These are phyloP conservation scores for Platichthys stellatus DNA, from an alignment of 2,113 vertebrate species.

Conservation along the genomic window DNA sequence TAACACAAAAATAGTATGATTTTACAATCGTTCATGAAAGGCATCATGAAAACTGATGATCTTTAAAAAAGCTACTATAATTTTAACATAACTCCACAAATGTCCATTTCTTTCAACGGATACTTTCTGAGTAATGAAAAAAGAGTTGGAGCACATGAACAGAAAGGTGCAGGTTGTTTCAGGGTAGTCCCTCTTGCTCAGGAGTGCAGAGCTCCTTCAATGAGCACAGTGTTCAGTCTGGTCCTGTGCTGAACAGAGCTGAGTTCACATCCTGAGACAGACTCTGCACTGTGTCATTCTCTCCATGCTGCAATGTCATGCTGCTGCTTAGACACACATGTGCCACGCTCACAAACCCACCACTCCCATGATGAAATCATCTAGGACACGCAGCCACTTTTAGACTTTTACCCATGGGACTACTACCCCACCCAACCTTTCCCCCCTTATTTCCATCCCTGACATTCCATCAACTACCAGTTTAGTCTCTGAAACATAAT, in stretches of 20 bases:
- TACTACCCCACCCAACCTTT: background rate
- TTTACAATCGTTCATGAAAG: background rate
- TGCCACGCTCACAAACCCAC: constrained; percentile 21
- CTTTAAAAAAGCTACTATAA: background rate
- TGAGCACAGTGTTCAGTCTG: constrained; percentile 70
- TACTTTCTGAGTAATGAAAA: background rate
- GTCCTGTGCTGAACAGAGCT: constrained; percentile 41
- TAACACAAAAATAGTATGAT: too few relatives aligned
- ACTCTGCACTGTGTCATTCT: constrained; percentile 73
- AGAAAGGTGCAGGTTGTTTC: constrained; percentile 24
- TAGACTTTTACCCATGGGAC: background rate
- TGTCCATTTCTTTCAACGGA: background rate
- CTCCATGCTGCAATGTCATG: constrained; percentile 40
- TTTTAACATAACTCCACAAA: background rate
- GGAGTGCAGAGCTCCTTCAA: constrained; percentile 46
- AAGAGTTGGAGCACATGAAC: background rate
- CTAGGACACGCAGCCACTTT: background rate
- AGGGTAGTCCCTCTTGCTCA: constrained; percentile 22
- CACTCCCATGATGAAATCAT: constrained; percentile 63
- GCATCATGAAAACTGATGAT: background rate
- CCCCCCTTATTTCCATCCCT: background rate
- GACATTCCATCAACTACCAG: background rate
- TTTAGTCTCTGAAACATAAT: constrained; percentile 15
- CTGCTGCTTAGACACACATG: constrained; percentile 25
- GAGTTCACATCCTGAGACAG: constrained; percentile 68